These are phyloP conservation scores for Heliconius nattereri DNA, from an alignment of 1,140 invertebrate genomes.

Conservation along the genomic window DNA sequence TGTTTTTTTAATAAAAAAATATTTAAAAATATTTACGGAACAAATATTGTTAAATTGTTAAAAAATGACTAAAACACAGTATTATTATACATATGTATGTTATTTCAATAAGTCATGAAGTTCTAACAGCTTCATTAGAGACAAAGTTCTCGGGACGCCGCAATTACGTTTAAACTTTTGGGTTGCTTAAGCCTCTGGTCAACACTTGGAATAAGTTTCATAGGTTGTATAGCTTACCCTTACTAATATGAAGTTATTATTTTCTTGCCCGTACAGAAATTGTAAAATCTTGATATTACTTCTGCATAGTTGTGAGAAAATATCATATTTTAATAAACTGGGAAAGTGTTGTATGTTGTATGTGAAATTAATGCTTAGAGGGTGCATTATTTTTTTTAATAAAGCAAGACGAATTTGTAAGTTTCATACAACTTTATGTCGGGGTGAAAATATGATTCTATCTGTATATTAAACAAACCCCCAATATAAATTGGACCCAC, in stretches of 20 bases:
- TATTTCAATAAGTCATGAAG: conserved; percentile 11
- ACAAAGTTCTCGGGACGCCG: conserved; percentile 7
- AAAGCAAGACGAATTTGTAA: neutral
- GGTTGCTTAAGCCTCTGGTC: conserved; percentile 11
- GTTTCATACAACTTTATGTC: no score
- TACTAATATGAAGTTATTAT: conserved; percentile 9
- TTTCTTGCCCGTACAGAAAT: neutral
- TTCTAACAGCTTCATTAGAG: conserved; percentile 14
- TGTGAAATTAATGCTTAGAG: no score
- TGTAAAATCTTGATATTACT: conserved; percentile 3
- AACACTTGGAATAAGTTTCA: conserved; percentile 6
- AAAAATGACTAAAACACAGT: neutral
- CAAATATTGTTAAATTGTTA: neutral
- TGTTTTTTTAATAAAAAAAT: no score
- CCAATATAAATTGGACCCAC: neutral
- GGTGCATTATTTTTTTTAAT: no score
- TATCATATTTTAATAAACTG: no score
- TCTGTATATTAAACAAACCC: no score
- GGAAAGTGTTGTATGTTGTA: no score
- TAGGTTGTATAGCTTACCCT: neutral
- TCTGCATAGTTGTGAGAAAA: neutral
- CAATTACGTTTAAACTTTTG: conserved; percentile 13
- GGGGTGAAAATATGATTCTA: no score
- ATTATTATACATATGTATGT: neutral
- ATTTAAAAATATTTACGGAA: neutral